Evolutionary conservation across 1,140 invertebrate species (phyloP).

Genomic region (Copidosoma floridanum): DNA sequence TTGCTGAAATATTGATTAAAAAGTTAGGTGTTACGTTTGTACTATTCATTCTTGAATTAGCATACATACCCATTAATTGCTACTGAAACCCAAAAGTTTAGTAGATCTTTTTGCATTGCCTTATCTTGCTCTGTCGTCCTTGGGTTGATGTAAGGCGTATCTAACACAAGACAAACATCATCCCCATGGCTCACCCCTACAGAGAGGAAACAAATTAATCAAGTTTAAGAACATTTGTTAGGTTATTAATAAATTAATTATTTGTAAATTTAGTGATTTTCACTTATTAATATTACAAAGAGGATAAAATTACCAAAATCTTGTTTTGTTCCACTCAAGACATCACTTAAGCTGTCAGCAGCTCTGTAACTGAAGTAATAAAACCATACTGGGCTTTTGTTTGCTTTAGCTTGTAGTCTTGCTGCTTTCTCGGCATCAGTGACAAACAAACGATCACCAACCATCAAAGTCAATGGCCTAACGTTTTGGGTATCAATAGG

Average conservation of each 20-base stretch:
- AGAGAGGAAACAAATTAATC: too few species aligned
- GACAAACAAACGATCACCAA: conserved; percentile 62
- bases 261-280: too few species aligned
- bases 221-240: too few species aligned
- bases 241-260: too few species aligned
- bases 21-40: too few species aligned
- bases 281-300: too few species aligned
- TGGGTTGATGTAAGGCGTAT: conserved; percentile 38
- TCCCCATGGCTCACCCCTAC: conserved; percentile 65
- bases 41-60: background rate
- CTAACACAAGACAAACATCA: conserved; percentile 55
- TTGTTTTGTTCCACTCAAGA: conserved; percentile 48
- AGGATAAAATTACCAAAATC: conserved; percentile 56
- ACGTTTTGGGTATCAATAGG: conserved; percentile 43
- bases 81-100: conserved; percentile 60
- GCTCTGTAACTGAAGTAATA: conserved; percentile 61
- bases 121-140: conserved; percentile 48
- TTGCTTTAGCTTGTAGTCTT: conserved; percentile 56
- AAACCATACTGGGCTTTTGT: conserved; percentile 61
- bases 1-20: conserved; percentile 24
- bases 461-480: conserved; percentile 49
- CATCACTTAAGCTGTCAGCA: conserved; percentile 56
- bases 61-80: conserved; percentile 58
- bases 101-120: conserved; percentile 56
- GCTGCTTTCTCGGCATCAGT: conserved; percentile 59